phyloP scores from a whole-genome alignment of 2,113 vertebrate species.

The Calyptomena viridis region DNA sequence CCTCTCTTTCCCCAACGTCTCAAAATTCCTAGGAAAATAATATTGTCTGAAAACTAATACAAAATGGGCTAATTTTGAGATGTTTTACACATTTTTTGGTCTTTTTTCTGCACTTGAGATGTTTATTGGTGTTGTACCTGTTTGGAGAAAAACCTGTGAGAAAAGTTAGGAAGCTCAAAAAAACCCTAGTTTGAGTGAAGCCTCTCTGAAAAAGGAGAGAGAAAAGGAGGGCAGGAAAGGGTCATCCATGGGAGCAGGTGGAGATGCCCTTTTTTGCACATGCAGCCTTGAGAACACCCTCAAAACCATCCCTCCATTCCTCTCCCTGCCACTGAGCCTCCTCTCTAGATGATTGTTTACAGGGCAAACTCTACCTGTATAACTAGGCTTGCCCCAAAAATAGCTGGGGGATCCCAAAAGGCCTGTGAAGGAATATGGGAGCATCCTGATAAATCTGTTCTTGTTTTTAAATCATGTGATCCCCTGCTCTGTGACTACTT shows the following conservation, averaged over 20 bases:
- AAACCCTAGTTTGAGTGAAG: neutral
- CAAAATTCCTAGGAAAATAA: neutral
- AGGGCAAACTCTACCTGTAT: neutral
- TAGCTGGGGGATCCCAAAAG: neutral
- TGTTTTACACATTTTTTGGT: neutral
- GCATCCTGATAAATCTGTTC: neutral
- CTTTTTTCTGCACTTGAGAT: neutral
- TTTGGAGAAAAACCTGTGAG: neutral
- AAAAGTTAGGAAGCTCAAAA: neutral
- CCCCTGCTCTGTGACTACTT: neutral
- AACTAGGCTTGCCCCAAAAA: neutral
- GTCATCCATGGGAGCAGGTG: neutral
- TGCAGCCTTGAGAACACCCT: fast-evolving
- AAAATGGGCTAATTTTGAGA: neutral
- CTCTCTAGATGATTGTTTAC: neutral
- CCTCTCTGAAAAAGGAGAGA: neutral
- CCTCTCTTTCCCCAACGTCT: neutral
- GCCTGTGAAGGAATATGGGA: neutral
- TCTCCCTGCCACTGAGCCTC: neutral
- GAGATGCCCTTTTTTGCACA: neutral
- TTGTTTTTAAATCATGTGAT: fast-evolving
- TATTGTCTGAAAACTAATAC: neutral
- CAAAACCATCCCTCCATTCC: neutral
- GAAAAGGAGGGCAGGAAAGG: neutral
- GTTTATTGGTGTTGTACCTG: fast-evolving